Conservation (phyloP, 2,888 invertebrate species). For the Chirona hameri region DNA sequence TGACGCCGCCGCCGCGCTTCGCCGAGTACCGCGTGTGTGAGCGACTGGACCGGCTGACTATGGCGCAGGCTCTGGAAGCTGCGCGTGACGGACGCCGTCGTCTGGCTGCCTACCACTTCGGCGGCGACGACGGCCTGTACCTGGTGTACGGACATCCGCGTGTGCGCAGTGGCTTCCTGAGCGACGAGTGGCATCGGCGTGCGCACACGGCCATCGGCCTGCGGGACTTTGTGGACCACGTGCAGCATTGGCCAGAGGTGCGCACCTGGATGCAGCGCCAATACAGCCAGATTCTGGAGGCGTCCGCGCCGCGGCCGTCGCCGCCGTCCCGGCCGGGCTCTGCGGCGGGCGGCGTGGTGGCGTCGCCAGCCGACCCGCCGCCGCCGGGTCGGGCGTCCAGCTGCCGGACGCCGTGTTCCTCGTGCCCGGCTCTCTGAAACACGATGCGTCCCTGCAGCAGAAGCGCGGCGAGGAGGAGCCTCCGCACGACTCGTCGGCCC, state of each 20-base stretch:
- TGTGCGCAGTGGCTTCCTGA: not conserved
- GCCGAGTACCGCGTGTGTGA: not conserved
- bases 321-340: not conserved
- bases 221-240: slow-evolving; percentile 1
- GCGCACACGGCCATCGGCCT: slow-evolving; percentile 10
- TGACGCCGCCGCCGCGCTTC: not conserved
- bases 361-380: not conserved
- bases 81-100: not conserved
- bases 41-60: slow-evolving; percentile 12
- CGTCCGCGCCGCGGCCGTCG: not conserved
- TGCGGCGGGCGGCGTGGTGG: not conserved
- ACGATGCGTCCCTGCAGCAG: not conserved
- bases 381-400: not conserved
- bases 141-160: slow-evolving; percentile 27
- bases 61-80: slow-evolving; percentile 1
- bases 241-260: slow-evolving; percentile 13
- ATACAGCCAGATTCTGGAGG: not conserved
- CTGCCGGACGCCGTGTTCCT: not conserved
- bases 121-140: slow-evolving; percentile 25
- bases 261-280: not conserved
- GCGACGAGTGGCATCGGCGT: not conserved
- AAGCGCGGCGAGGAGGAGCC: not conserved
- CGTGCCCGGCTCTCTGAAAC: slow-evolving; percentile 3
- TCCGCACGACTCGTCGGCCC: not conserved
- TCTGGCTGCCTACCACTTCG: slow-evolving; percentile 13